Conservation (phyloP, 2,797 vertebrate genomes). For the Enteromius trimaculatus region DNA sequence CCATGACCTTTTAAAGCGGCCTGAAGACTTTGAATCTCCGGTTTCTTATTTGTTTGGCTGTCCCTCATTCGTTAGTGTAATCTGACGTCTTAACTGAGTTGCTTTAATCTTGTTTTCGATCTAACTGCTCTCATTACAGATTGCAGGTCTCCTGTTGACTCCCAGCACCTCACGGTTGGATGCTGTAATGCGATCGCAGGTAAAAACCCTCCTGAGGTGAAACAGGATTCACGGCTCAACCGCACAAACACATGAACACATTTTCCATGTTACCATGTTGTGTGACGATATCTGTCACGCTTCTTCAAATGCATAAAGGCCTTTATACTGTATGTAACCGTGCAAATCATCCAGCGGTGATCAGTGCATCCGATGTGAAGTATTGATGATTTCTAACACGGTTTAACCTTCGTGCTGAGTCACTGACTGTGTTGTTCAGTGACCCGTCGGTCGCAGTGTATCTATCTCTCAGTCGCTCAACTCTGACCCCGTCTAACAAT, state of each 20-base stretch:
- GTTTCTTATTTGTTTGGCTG: no score
- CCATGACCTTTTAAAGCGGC: no score
- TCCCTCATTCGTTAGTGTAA: neutral
- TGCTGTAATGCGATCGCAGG: constrained; percentile 63
- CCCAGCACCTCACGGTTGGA: constrained; percentile 54
- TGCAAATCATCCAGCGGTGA: no score
- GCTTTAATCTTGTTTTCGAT: neutral
- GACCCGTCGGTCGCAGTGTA: constrained; percentile 58
- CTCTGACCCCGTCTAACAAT: constrained; percentile 73
- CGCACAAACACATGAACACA: neutral
- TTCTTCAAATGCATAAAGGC: neutral
- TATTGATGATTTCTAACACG: no score
- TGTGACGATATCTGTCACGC: no score
- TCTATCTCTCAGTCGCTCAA: constrained; percentile 72
- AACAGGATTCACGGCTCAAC: constrained; percentile 49
- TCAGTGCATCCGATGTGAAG: no score
- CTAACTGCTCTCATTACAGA: constrained; percentile 17
- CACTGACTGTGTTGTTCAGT: constrained; percentile 26
- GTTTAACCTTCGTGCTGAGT: constrained; percentile 20
- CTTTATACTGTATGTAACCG: no score
- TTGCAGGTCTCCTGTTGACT: constrained; percentile 31
- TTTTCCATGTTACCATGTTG: no score
- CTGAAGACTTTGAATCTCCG: neutral
- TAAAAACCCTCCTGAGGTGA: constrained; percentile 52
- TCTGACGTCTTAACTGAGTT: constrained; percentile 1